These are phyloP conservation scores for Thaleichthys pacificus DNA, from an alignment of 2,797 vertebrate genomes.

Conservation along the genomic window DNA sequence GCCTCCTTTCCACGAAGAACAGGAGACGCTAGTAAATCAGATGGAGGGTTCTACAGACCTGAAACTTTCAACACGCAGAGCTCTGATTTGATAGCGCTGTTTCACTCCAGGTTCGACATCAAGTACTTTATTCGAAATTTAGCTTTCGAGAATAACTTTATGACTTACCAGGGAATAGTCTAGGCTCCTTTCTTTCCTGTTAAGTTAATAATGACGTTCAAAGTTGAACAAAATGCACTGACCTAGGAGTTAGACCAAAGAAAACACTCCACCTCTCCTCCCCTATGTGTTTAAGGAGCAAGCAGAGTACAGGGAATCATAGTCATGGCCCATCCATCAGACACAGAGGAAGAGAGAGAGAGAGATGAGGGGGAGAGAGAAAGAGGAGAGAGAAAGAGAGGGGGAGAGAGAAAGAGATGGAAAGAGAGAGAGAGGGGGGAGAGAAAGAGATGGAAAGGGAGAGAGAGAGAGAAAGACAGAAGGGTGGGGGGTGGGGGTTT, in stretches of 20 bases:
- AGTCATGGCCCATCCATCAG: slow-evolving; percentile 77
- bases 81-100: not conserved
- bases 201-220: slow-evolving; percentile 55
- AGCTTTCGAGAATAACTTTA: slow-evolving; percentile 25
- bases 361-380: slow-evolving; percentile 3
- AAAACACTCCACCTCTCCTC: slow-evolving; percentile 73
- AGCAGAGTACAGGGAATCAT: slow-evolving; percentile 68
- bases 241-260: slow-evolving; percentile 57
- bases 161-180: slow-evolving; percentile 38
- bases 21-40: not conserved
- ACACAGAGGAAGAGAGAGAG: slow-evolving; percentile 52
- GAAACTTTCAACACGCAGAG: slow-evolving; percentile 20
- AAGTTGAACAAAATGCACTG: slow-evolving; percentile 47
- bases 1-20: not conserved
- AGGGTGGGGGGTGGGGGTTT: no score
- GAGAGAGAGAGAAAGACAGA: not conserved
- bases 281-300: slow-evolving; percentile 79
- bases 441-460: not conserved
- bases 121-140: slow-evolving; percentile 29
- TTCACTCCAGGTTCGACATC: slow-evolving; percentile 13
- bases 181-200: slow-evolving; percentile 42
- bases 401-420: no score
- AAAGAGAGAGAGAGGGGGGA: not conserved
- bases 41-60: not conserved
- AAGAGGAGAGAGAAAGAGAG: not conserved